Conservation (phyloP, 2,888 invertebrate genomes). For the Drosophila yooni region DNA sequence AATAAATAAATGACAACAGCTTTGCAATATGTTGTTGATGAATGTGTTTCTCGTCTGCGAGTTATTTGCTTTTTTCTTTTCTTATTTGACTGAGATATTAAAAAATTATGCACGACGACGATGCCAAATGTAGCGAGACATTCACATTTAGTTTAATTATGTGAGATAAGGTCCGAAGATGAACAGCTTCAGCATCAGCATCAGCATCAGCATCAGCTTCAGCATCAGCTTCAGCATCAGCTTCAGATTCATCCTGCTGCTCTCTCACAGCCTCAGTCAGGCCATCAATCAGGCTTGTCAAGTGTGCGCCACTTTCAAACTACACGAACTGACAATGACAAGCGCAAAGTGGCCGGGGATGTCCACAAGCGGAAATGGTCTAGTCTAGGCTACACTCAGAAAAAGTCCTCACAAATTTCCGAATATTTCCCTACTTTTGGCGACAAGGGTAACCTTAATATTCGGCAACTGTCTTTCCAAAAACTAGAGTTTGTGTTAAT, state of each 20-base stretch:
- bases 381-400: slow-evolving; percentile 12
- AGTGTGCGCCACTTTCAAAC: slow-evolving; percentile 74
- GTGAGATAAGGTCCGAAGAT: slow-evolving; percentile 52
- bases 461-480: background rate
- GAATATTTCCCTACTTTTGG: background rate
- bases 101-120: slow-evolving; percentile 32
- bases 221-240: background rate
- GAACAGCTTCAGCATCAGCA: slow-evolving; percentile 10
- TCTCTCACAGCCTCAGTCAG: slow-evolving; percentile 23
- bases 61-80: background rate
- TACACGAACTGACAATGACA: slow-evolving; percentile 78
- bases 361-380: slow-evolving; percentile 7
- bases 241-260: slow-evolving; percentile 13
- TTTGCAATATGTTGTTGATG: slow-evolving; percentile 5
- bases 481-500: no score
- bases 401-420: background rate
- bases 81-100: slow-evolving; percentile 15
- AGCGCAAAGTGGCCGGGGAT: slow-evolving; percentile 57
- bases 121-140: slow-evolving; percentile 42
- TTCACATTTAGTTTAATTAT: slow-evolving; percentile 71
- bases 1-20: slow-evolving; percentile 19
- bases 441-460: background rate
- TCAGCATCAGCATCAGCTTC: slow-evolving; percentile 1
- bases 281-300: slow-evolving; percentile 76
- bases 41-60: slow-evolving; percentile 16